Conservation (phyloP, 1,140 invertebrate species). For the Spodoptera litura region DNA sequence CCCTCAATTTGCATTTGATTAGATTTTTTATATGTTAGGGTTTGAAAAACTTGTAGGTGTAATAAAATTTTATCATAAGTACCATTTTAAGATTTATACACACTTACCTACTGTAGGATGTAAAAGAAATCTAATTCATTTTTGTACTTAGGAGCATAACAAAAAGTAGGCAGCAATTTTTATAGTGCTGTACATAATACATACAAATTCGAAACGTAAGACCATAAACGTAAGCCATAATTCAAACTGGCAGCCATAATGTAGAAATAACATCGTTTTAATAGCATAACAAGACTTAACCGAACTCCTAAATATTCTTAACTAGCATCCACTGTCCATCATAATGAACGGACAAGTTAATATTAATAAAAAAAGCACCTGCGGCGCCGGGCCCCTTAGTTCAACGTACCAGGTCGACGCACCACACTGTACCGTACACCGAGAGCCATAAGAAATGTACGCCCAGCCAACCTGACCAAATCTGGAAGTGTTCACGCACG, state of each 20-base stretch:
- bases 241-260: slow-evolving; percentile 3
- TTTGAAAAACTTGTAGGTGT: background rate
- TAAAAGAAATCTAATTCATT: no score
- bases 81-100: no score
- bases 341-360: slow-evolving; percentile 49
- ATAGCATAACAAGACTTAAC: background rate
- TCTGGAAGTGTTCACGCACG: slow-evolving; percentile 57
- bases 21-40: background rate
- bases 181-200: no score
- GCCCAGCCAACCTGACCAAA: slow-evolving; percentile 67
- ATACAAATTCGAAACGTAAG: no score
- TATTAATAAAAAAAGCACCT: slow-evolving; percentile 54
- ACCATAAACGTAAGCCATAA: background rate
- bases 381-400: slow-evolving; percentile 72
- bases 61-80: no score
- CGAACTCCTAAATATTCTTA: slow-evolving; percentile 16
- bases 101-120: no score
- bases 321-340: slow-evolving; percentile 30
- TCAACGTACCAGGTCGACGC: slow-evolving; percentile 82
- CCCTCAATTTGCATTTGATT: slow-evolving; percentile 14
- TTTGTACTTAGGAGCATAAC: no score
- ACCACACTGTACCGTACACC: slow-evolving; percentile 79
- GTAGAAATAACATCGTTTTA: background rate
- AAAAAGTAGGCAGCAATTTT: no score
- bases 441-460: slow-evolving; percentile 75